Evolutionary conservation across 2,888 invertebrate genomes (phyloP).

Genomic region (Suillia variegata): DNA sequence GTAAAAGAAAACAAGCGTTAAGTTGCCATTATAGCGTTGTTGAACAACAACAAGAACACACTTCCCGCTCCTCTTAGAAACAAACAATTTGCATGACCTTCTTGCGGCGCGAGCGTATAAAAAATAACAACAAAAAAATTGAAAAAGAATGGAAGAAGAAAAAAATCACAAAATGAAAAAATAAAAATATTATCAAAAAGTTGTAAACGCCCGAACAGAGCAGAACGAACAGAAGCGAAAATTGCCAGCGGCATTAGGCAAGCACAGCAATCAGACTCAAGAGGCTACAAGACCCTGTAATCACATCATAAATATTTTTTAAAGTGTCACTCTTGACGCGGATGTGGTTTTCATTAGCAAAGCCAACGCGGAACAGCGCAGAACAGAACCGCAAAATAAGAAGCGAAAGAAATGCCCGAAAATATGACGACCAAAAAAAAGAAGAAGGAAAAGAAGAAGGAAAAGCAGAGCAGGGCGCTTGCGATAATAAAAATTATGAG

Average conservation of each 20-base stretch:
- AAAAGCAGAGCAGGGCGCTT: too few species aligned
- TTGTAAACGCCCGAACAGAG: too few species aligned
- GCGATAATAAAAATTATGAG: too few species aligned
- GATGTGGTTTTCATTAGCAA: slow-evolving; percentile 3
- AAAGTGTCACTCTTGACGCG: slow-evolving; percentile 3
- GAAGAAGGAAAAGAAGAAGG: neutral
- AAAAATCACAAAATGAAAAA: too few species aligned
- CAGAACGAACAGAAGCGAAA: neutral
- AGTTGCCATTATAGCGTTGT: neutral
- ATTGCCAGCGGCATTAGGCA: neutral
- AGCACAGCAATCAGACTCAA: too few species aligned
- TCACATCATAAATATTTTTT: neutral
- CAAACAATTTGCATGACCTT: neutral
- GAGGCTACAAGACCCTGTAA: neutral
- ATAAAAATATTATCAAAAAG: too few species aligned
- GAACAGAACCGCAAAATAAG: too few species aligned
- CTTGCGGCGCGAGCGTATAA: neutral
- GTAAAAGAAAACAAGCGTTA: neutral
- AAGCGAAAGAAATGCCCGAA: neutral
- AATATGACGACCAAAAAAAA: neutral
- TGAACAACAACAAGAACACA: neutral
- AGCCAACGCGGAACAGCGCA: neutral
- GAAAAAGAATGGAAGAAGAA: too few species aligned
- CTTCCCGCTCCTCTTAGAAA: neutral
- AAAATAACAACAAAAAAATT: too few species aligned